Base-by-base conservation (phyloP, 2,113 vertebrate genomes). In the Cyanoderma ruficeps region DNA sequence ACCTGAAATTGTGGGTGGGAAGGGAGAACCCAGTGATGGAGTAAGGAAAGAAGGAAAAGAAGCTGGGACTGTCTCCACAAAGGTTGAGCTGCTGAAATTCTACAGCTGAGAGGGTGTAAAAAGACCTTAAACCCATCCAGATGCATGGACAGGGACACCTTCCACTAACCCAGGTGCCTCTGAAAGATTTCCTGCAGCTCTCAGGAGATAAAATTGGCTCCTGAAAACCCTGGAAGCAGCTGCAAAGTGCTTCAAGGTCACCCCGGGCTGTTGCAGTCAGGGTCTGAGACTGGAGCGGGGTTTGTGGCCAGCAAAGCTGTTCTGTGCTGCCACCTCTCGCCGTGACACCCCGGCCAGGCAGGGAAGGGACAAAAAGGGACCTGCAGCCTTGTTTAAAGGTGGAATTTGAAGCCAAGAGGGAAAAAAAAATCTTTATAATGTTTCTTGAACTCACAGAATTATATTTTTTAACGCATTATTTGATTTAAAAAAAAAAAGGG, bases 301-400 rank as follows among this genome's bases (percentile, higher is more conserved):
- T 6, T 21, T 67, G 53, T 5, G 31, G 11, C 14, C 56, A 83
- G 88, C 75, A 93, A 80, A 80, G 89, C 91, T 87, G 92, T 83
- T 83, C 72, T 87, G 90, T 90, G 90, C 90, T 92, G 96, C 92
- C 93, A 94, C 63, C 92, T 96, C 85, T 67, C 65, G 95, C 81
- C 10, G 9, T 4, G 33, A 52, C 37, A 70, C 8, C 19, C 47
- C 57, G 7, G 65, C 39, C 35, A 31, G 28, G 19, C 33, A 59
- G 56, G 1, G 11, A 5, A 81, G 20, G 46, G 71, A 42, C 44
- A 90, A 6, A 16, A 25, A 46, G 15, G 3, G 11, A 27, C 31
- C 44, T 35, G 22, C 37, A 82, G 81, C 30, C 60, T n/a, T 28
- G 1, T 20, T 41, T 12, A 8, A 39, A 74, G 12, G 19, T 11